Evolutionary conservation across 1,140 invertebrate species (phyloP).

Genomic region (Anastrepha obliqua): DNA sequence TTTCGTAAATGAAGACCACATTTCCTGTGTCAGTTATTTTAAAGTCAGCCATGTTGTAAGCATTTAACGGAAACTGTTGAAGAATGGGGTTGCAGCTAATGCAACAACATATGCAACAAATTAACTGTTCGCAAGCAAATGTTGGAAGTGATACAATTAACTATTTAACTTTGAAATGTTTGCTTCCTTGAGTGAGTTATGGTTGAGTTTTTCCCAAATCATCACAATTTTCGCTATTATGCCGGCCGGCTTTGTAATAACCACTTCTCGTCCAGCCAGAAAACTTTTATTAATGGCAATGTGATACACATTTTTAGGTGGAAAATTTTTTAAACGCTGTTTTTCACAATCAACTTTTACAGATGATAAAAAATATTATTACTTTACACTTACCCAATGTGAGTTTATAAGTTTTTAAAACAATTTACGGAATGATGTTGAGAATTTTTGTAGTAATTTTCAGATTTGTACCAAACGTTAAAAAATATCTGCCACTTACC

Average conservation of each 20-base stretch:
- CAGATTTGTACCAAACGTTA: constrained; percentile 48
- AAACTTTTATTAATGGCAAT: constrained; percentile 5
- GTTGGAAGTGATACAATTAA: background rate
- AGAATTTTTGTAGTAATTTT: constrained; percentile 54
- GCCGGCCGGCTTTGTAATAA: constrained; percentile 17
- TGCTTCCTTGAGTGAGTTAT: background rate
- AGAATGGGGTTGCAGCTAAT: background rate
- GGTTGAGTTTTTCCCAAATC: background rate
- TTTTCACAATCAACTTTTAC: background rate
- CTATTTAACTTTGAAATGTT: background rate
- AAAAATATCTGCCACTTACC: constrained; percentile 59
- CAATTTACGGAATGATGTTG: constrained; percentile 56
- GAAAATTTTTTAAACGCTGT: background rate
- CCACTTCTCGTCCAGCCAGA: background rate
- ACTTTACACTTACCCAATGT: constrained; percentile 51
- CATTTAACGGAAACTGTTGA: background rate
- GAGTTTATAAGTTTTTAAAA: constrained; percentile 24
- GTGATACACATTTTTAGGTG: constrained; percentile 16
- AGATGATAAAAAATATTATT: constrained; percentile 52
- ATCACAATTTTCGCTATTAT: background rate
- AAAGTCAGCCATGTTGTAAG: background rate
- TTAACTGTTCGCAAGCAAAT: too few species aligned
- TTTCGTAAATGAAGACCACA: background rate
- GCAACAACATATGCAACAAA: too few species aligned
- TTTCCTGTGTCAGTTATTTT: background rate